Percentiles rank a stretch among this genome's conserved stretches.
Evolutionary conservation across 2,797 vertebrate species (phyloP).

Genomic region (Synanceia verrucosa): DNA sequence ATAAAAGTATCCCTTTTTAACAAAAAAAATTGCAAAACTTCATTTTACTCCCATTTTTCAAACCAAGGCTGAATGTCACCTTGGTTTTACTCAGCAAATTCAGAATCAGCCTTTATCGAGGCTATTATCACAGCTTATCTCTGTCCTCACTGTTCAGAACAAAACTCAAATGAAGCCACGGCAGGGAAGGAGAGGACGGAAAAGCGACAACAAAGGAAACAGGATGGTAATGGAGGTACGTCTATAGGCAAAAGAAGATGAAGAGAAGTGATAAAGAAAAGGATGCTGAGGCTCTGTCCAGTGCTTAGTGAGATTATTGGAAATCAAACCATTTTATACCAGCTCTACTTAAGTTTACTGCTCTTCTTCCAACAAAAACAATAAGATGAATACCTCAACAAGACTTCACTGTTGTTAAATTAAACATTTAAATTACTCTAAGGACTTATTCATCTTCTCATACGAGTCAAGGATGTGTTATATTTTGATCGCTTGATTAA

Average conservation of each 20-base stretch:
- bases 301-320: too few relatives aligned
- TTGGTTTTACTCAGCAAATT: slow-evolving; percentile 21
- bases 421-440: neutral
- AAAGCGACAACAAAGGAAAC: neutral
- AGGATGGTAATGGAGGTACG: neutral
- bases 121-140: slow-evolving; percentile 6
- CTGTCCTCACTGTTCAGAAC: neutral
- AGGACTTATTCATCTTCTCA: neutral
- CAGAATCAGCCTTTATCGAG: neutral
- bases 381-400: neutral
- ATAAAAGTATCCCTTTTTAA: neutral
- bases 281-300: too few relatives aligned
- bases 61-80: neutral
- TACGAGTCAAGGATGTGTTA: neutral
- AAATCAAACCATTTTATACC: too few relatives aligned
- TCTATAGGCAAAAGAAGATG: too few relatives aligned
- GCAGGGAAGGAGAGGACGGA: neutral
- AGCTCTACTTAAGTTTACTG: too few relatives aligned
- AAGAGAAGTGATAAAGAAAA: neutral
- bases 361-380: neutral
- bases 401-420: neutral
- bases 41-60: neutral
- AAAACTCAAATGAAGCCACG: slow-evolving; percentile 13
- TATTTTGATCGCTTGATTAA: neutral
- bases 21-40: neutral